Evolutionary conservation across 2,797 vertebrate genomes (phyloP).

Genomic region (Distichodus sexfasciatus): DNA sequence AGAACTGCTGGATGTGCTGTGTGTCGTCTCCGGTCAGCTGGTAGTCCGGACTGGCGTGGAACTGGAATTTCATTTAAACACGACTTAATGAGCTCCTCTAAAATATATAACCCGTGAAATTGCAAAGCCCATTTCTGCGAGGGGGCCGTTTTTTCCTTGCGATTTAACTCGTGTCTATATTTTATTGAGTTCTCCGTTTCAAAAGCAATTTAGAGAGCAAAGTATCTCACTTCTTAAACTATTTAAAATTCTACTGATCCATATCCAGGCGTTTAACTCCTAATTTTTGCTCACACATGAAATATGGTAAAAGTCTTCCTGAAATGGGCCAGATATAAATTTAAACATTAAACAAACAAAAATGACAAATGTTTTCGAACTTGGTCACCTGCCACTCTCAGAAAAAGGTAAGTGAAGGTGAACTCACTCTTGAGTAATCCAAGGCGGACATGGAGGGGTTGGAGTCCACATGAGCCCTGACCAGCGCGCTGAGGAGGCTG

Average conservation of each 20-base stretch:
- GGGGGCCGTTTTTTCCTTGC: slow-evolving; percentile 67
- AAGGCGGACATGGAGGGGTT: slow-evolving; percentile 96
- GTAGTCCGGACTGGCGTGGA: slow-evolving; percentile 98
- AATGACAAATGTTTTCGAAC: no score
- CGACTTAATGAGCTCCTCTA: slow-evolving; percentile 89
- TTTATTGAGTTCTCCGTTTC: slow-evolving; percentile 81
- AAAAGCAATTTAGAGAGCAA: slow-evolving; percentile 79
- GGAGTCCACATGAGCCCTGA: slow-evolving; percentile 98
- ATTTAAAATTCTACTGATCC: slow-evolving; percentile 57
- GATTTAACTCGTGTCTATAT: slow-evolving; percentile 82
- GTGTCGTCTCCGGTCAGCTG: slow-evolving; percentile 97
- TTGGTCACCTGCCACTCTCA: not conserved
- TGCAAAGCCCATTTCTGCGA: slow-evolving; percentile 80
- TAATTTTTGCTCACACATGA: slow-evolving; percentile 23
- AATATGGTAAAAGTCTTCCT: not conserved
- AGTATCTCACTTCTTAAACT: slow-evolving; percentile 64
- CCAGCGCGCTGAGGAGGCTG: slow-evolving; percentile 96
- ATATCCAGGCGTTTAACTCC: slow-evolving; percentile 52
- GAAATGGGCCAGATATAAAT: not conserved
- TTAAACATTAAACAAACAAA: not conserved
- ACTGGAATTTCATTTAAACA: slow-evolving; percentile 90
- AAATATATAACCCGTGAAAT: slow-evolving; percentile 97
- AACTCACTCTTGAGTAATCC: slow-evolving; percentile 97
- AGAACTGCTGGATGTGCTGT: slow-evolving; percentile 99
- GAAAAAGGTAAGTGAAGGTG: slow-evolving; percentile 6